phyloP scores from a whole-genome alignment of 2,113 vertebrate genomes.

The Limnothrissa miodon region DNA sequence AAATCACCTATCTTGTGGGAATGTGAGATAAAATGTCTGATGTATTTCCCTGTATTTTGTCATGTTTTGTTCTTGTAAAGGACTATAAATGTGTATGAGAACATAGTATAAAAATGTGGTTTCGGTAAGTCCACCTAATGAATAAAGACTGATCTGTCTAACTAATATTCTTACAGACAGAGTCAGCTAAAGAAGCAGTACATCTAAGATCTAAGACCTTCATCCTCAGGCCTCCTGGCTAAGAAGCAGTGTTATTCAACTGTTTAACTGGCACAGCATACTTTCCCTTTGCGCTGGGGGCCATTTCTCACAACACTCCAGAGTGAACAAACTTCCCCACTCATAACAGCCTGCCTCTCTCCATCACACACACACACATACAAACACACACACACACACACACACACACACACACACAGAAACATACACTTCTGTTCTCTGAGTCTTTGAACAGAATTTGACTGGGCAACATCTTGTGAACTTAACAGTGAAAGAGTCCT shows the following conservation, averaged over 20 bases:
- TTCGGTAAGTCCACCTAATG: background rate
- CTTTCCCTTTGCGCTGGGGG: background rate
- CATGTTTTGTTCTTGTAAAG: no score
- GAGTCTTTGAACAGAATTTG: no score
- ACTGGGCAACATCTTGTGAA: no score
- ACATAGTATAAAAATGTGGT: no score
- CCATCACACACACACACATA: conserved; percentile 7
- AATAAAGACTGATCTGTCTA: background rate
- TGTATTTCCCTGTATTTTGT: no score
- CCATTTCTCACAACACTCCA: background rate
- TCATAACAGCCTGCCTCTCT: no score
- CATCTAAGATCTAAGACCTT: no score
- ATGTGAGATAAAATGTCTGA: no score
- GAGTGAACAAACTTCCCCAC: background rate
- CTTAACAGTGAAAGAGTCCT: no score
- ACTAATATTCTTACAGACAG: background rate
- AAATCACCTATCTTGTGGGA: no score
- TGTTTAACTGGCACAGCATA: conserved; percentile 4
- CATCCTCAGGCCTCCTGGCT: background rate
- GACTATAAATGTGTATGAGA: no score
- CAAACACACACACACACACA: conserved; percentile 1
- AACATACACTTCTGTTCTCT: no score
- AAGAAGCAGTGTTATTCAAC: background rate
- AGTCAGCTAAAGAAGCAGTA: background rate
- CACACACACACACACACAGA: background rate